Conservation (phyloP, 2,113 vertebrate species). For the Speoplatyrhinus poulsoni region DNA sequence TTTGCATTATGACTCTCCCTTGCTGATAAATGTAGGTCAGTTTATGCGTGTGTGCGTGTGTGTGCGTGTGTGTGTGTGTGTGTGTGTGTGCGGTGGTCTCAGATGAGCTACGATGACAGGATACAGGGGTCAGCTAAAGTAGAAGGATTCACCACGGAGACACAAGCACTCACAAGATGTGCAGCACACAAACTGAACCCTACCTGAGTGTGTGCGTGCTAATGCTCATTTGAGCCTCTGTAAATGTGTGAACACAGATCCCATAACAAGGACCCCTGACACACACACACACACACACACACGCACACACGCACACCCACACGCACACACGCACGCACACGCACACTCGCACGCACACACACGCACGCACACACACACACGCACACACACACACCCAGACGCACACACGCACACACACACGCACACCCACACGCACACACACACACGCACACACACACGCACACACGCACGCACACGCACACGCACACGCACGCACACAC, state of each 20-base stretch:
- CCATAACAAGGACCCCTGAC: conserved; percentile 18
- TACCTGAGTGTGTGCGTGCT: neutral
- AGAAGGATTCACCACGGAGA: conserved; percentile 38
- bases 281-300: conserved; percentile 12
- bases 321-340: too few relatives aligned
- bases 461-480: too few relatives aligned
- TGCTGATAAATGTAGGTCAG: neutral
- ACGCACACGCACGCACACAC: too few relatives aligned
- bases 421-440: too few relatives aligned
- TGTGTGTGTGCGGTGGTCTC: conserved; percentile 2
- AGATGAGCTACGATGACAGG: neutral
- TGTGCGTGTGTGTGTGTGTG: neutral
- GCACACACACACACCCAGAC: too few relatives aligned
- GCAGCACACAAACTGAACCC: conserved; percentile 34
- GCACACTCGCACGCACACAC: too few relatives aligned
- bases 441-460: too few relatives aligned
- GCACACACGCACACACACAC: too few relatives aligned
- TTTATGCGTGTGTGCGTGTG: neutral
- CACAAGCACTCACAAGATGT: conserved; percentile 26
- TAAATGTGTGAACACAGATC: conserved; percentile 7
- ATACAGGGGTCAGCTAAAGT: conserved; percentile 34
- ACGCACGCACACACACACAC: too few relatives aligned
- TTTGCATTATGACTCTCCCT: too few relatives aligned
- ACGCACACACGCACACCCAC: neutral
- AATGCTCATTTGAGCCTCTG: neutral